phyloP scores from a whole-genome alignment of 2,888 invertebrate genomes.

The Macrophya alboannulata region DNA sequence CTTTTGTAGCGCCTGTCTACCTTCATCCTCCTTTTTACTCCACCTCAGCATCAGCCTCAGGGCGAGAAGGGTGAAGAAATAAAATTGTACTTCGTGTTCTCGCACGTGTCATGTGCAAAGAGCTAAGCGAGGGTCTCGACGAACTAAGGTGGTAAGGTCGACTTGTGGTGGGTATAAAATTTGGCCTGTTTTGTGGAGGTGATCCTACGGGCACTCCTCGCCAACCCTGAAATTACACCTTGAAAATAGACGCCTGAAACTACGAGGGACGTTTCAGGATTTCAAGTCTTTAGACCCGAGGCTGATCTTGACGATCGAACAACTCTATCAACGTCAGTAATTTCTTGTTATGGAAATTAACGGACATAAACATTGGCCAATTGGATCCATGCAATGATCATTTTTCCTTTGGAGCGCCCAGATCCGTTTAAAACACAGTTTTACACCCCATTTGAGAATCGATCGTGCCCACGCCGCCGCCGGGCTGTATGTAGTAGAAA shows the following conservation, averaged over 20 bases:
- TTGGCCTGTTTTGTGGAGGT: constrained; percentile 65
- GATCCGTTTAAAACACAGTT: background rate
- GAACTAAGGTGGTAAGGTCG: background rate
- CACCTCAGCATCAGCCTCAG: constrained; percentile 25
- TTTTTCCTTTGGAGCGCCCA: background rate
- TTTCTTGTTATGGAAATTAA: background rate
- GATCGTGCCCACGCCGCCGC: background rate
- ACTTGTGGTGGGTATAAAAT: constrained; percentile 61
- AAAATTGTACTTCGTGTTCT: constrained; percentile 69
- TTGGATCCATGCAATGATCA: too few relatives aligned
- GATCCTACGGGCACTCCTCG: constrained; percentile 37
- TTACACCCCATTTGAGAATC: constrained; percentile 1
- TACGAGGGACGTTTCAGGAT: background rate
- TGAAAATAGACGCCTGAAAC: background rate
- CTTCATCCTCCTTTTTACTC: constrained; percentile 39
- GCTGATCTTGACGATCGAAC: background rate
- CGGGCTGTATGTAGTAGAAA: background rate
- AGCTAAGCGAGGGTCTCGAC: background rate
- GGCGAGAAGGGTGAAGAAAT: constrained; percentile 59
- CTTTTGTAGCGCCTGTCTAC: constrained; percentile 18
- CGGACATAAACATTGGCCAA: too few relatives aligned
- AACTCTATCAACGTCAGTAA: background rate
- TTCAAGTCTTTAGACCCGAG: background rate
- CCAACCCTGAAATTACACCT: constrained; percentile 37
- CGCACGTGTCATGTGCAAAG: constrained; percentile 25